Percentiles rank a stretch among this genome's conserved stretches.
These are phyloP conservation scores for Cotesia chilonis DNA, from an alignment of 1,140 invertebrate species.

Conservation along the genomic window DNA sequence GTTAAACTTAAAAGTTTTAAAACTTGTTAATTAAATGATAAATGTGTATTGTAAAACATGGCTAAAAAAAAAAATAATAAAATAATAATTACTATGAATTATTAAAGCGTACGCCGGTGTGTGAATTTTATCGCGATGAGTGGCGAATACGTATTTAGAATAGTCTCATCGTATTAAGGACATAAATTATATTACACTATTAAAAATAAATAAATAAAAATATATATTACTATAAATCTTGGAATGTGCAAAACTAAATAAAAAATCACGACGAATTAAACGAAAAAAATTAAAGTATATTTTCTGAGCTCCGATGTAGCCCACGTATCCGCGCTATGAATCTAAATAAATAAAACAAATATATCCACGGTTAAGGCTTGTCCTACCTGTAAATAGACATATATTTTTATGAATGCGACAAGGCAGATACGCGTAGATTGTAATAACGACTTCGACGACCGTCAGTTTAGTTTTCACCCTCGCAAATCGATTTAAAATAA, in stretches of 20 bases:
- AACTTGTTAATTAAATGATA: conserved; percentile 63
- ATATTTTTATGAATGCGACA: conserved; percentile 66
- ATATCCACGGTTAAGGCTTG: conserved; percentile 24
- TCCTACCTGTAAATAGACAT: conserved; percentile 45
- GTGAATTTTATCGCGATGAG: no score
- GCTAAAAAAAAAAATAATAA: conserved; percentile 13
- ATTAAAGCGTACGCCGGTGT: no score
- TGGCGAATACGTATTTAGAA: conserved; percentile 3
- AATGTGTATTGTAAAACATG: conserved; percentile 26
- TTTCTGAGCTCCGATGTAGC: conserved; percentile 33
- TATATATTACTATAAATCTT: conserved; percentile 11
- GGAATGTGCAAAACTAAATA: conserved; percentile 8
- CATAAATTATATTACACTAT: conserved; percentile 1
- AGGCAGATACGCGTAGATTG: conserved; percentile 61
- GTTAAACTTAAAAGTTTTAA: conserved; percentile 66
- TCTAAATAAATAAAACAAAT: conserved; percentile 34
- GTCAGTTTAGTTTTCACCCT: conserved; percentile 24
- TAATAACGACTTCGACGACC: conserved; percentile 50
- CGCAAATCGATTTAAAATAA: conserved; percentile 31
- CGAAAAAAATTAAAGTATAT: conserved; percentile 31
- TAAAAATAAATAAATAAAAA: no score
- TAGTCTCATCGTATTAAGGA: conserved; percentile 9
- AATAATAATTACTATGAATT: conserved; percentile 19
- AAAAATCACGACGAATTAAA: conserved; percentile 25
- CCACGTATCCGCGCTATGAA: conserved; percentile 23